These are phyloP conservation scores for Drosophila algonquin DNA, from an alignment of 2,888 invertebrate species.

Conservation along the genomic window DNA sequence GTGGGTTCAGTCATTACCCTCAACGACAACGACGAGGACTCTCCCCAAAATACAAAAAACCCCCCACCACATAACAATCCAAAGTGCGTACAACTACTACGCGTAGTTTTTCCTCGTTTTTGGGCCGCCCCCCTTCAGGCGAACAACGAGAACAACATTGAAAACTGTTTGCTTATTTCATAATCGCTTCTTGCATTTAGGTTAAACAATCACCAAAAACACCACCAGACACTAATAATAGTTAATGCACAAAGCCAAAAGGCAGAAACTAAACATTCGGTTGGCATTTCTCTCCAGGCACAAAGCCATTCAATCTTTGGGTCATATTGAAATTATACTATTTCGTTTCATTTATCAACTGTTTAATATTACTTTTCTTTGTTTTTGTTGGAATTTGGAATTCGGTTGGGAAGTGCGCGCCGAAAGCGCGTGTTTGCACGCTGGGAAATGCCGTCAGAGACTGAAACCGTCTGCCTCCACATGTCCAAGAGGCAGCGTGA, in stretches of 20 bases:
- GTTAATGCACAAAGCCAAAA: conserved; percentile 3
- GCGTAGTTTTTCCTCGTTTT: background rate
- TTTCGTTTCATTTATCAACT: conserved; percentile 12
- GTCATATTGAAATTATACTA: background rate
- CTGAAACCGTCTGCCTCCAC: conserved; percentile 42
- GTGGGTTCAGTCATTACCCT: conserved; percentile 28
- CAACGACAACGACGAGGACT: conserved; percentile 9
- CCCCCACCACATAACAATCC: too few species aligned
- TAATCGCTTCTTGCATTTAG: conserved; percentile 59
- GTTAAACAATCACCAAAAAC: conserved; percentile 40
- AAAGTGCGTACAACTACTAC: background rate
- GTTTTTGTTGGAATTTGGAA: conserved; percentile 14
- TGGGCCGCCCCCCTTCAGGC: background rate
- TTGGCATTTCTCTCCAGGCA: background rate
- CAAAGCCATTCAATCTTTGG: background rate
- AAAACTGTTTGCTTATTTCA: conserved; percentile 66
- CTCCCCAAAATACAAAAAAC: conserved; percentile 9
- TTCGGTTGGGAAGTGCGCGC: conserved; percentile 12
- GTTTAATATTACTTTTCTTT: conserved; percentile 14
- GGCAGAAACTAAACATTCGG: background rate
- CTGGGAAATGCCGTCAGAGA: conserved; percentile 69
- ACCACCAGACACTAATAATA: conserved; percentile 6
- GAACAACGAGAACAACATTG: conserved; percentile 10
- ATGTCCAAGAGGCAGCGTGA: conserved; percentile 6
- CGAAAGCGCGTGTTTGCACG: conserved; percentile 49